These are phyloP conservation scores for Sminthurides bifidus DNA, from an alignment of 1,140 invertebrate species.

Conservation along the genomic window DNA sequence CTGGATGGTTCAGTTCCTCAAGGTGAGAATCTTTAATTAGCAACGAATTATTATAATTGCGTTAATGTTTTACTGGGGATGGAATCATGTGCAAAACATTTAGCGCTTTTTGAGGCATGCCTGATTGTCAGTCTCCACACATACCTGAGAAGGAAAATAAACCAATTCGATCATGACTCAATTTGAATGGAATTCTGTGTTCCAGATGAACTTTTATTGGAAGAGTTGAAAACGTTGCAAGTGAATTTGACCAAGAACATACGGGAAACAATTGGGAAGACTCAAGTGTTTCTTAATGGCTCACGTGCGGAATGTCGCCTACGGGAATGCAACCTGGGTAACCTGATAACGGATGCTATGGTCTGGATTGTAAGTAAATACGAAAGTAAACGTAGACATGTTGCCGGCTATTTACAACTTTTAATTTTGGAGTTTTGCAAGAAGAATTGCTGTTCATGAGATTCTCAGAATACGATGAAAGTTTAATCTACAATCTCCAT, in stretches of 20 bases:
- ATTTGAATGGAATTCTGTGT: background rate
- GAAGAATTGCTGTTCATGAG: no score
- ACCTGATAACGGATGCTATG: slow-evolving; percentile 38
- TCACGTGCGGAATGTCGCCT: slow-evolving; percentile 35
- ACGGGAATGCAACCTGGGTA: slow-evolving; percentile 41
- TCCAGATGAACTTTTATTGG: slow-evolving; percentile 50
- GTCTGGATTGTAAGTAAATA: slow-evolving; percentile 37
- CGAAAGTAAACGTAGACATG: no score
- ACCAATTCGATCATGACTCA: no score
- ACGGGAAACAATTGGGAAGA: slow-evolving; percentile 47
- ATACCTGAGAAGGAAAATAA: no score
- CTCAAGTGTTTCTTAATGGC: slow-evolving; percentile 52
- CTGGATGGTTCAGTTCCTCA: slow-evolving; percentile 51
- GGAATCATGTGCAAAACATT: no score
- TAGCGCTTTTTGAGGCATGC: no score
- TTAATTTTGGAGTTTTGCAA: no score
- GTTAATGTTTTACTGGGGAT: background rate
- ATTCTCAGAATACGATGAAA: no score
- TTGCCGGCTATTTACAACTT: no score
- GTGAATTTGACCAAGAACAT: slow-evolving; percentile 45
- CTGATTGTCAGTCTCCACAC: no score
- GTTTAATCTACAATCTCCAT: no score
- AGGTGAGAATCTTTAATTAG: slow-evolving; percentile 42
- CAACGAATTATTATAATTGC: no score
- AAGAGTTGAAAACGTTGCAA: slow-evolving; percentile 49